Evolutionary conservation across 2,797 vertebrate genomes (phyloP).

Genomic region (Pangasius krempfi): DNA sequence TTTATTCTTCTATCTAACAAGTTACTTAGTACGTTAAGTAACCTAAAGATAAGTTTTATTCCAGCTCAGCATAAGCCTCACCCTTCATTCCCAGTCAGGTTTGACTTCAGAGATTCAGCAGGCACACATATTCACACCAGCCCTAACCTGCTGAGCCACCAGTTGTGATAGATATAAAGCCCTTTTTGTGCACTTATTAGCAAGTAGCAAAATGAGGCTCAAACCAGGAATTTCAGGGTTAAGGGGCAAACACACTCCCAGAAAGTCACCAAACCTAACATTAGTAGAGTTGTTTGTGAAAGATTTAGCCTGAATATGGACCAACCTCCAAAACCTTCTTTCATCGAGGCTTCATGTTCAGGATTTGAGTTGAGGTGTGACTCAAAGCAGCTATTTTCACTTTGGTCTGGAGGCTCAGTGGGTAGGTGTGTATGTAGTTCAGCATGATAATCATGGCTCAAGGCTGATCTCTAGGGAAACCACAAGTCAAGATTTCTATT

Average conservation of each 20-base stretch:
- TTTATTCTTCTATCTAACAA: background rate
- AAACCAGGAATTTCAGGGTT: background rate
- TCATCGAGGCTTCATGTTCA: background rate
- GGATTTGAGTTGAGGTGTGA: background rate
- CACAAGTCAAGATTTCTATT: background rate
- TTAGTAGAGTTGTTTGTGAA: fast-evolving
- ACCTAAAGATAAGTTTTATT: no score
- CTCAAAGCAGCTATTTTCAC: no score
- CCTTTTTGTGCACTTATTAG: background rate
- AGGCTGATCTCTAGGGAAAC: no score
- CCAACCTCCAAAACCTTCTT: background rate
- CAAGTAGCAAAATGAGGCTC: background rate
- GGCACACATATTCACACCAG: no score
- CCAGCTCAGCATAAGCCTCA: no score
- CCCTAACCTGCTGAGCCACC: no score
- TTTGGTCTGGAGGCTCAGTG: background rate
- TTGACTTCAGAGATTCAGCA: no score
- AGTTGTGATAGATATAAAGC: fast-evolving
- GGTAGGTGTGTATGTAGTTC: background rate
- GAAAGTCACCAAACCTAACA: background rate
- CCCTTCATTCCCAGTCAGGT: no score
- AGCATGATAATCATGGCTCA: background rate
- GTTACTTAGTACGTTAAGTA: background rate
- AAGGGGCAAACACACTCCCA: fast-evolving
- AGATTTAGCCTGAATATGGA: background rate